These are phyloP conservation scores for Chionodraco myersi DNA, from an alignment of 2,113 vertebrate species.

Conservation along the genomic window DNA sequence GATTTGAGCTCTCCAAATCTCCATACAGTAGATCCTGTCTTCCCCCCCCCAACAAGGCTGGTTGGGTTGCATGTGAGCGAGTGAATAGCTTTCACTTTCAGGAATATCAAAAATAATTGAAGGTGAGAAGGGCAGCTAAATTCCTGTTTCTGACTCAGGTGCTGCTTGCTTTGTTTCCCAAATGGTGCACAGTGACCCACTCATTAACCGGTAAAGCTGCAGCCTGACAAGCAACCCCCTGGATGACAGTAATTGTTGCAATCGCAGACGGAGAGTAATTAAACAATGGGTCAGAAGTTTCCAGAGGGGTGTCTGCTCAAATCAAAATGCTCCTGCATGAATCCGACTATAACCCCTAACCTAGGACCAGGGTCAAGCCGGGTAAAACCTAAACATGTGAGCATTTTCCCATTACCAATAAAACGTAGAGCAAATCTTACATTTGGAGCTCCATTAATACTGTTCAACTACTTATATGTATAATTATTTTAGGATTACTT, in stretches of 20 bases:
- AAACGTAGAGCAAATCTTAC: neutral
- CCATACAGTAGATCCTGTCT: neutral
- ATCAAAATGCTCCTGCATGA: conserved; percentile 57
- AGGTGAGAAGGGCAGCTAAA: conserved; percentile 51
- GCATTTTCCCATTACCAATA: neutral
- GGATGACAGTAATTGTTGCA: conserved; percentile 78
- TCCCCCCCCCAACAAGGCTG: conserved; percentile 19
- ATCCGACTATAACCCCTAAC: conserved; percentile 47
- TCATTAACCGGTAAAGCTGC: conserved; percentile 79
- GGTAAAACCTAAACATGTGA: neutral
- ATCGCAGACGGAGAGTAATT: conserved; percentile 70
- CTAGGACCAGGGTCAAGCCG: conserved; percentile 19
- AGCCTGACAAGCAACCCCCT: conserved; percentile 73
- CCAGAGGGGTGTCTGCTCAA: conserved; percentile 66
- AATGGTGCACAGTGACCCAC: conserved; percentile 62
- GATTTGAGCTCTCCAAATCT: conserved; percentile 35
- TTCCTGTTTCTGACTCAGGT: conserved; percentile 58
- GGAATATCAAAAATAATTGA: conserved; percentile 54
- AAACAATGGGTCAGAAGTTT: conserved; percentile 76
- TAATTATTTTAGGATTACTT: neutral
- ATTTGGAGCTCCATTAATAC: neutral
- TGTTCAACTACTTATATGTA: neutral
- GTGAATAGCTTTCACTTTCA: conserved; percentile 56
- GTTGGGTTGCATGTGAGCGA: conserved; percentile 24
- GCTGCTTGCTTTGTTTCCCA: conserved; percentile 68